Evolutionary conservation across 2,888 invertebrate species (phyloP).

Genomic region (Drosophila helvetica): DNA sequence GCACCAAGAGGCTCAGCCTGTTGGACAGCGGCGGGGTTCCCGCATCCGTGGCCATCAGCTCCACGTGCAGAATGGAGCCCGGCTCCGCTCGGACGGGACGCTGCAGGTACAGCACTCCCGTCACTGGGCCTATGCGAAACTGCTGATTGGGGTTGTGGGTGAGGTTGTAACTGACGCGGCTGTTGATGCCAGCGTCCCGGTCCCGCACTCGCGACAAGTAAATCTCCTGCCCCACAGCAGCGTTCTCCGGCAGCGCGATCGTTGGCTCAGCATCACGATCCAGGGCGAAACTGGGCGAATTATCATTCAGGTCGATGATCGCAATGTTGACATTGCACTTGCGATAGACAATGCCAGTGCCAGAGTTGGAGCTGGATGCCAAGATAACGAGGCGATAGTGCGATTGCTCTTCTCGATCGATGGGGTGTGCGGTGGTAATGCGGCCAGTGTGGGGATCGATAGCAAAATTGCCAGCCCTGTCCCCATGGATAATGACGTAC

Average conservation of each 20-base stretch:
- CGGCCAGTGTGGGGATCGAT: slow-evolving; percentile 92
- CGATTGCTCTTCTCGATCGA: slow-evolving; percentile 93
- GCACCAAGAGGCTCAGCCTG: slow-evolving; percentile 89
- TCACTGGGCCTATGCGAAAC: slow-evolving; percentile 93
- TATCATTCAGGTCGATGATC: slow-evolving; percentile 95
- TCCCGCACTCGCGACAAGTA: slow-evolving; percentile 94
- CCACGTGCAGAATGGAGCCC: slow-evolving; percentile 88
- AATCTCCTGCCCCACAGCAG: slow-evolving; percentile 96
- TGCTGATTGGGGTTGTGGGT: slow-evolving; percentile 91
- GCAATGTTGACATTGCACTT: slow-evolving; percentile 92
- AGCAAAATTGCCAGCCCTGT: slow-evolving; percentile 88
- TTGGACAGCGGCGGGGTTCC: slow-evolving; percentile 90
- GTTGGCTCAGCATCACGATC: slow-evolving; percentile 88
- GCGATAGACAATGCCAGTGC: slow-evolving; percentile 88
- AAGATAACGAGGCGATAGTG: slow-evolving; percentile 92
- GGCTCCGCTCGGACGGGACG: slow-evolving; percentile 91
- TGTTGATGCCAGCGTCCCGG: slow-evolving; percentile 94
- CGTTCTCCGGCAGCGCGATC: slow-evolving; percentile 92
- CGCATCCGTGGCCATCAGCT: slow-evolving; percentile 93
- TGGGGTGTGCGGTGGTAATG: slow-evolving; percentile 90
- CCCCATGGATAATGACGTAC: slow-evolving; percentile 85
- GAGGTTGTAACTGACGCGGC: slow-evolving; percentile 92
- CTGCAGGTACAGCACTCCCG: slow-evolving; percentile 94
- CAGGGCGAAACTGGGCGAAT: slow-evolving; percentile 92
- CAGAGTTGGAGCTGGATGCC: slow-evolving; percentile 86